These are phyloP conservation scores for Steatornis caripensis DNA, from an alignment of 2,113 vertebrate genomes.

Conservation along the genomic window DNA sequence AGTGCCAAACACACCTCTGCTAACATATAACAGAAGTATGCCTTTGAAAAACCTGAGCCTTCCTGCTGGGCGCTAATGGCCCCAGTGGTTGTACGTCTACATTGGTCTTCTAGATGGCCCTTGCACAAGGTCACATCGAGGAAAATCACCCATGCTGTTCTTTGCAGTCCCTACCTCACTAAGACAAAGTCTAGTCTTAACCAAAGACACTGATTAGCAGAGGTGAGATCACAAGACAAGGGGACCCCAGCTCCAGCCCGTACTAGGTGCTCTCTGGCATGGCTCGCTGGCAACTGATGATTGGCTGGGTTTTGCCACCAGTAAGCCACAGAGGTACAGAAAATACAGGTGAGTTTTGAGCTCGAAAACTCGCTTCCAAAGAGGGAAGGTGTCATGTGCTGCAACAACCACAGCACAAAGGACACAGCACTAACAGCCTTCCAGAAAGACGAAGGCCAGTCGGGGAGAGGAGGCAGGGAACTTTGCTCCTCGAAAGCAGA, in stretches of 20 bases:
- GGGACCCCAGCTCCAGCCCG: rapidly evolving
- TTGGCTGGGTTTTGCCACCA: not conserved
- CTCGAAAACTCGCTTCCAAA: not conserved
- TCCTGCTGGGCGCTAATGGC: not conserved
- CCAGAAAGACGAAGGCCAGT: not conserved
- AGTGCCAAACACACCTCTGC: not conserved
- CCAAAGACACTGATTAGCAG: not conserved
- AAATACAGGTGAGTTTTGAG: rapidly evolving
- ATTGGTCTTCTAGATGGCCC: not conserved
- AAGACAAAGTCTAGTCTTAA: not conserved
- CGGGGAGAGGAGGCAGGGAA: not conserved
- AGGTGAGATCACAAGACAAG: not conserved
- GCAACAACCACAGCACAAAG: not conserved
- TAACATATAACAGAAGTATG: not conserved
- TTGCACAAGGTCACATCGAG: not conserved
- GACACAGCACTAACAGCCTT: rapidly evolving
- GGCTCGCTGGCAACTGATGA: rapidly evolving
- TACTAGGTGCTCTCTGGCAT: not conserved
- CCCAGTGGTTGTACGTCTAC: not conserved
- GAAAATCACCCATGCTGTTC: not conserved
- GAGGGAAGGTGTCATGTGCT: not conserved
- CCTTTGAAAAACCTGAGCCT: not conserved
- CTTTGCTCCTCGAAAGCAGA: not conserved
- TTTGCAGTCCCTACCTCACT: not conserved
- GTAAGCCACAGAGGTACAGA: not conserved